phyloP scores from a whole-genome alignment of 2,888 invertebrate genomes.

The Synergus umbraculus region DNA sequence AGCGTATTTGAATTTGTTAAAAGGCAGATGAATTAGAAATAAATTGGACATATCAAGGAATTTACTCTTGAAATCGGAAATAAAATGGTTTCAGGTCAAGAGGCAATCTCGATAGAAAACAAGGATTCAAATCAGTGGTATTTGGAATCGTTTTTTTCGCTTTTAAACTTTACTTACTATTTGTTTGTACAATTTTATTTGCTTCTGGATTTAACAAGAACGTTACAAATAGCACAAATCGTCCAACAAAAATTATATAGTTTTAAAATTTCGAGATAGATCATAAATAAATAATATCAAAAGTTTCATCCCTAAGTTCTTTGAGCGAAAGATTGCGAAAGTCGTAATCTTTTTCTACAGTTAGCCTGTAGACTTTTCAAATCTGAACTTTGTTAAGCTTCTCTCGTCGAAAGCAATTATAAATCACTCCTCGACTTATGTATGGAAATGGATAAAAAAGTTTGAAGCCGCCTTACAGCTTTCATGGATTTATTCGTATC shows the following conservation, averaged over 20 bases:
- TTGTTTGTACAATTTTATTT: background rate
- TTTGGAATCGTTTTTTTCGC: background rate
- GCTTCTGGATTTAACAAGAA: constrained; percentile 9
- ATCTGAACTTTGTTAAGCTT: constrained; percentile 10
- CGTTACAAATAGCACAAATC: constrained; percentile 6
- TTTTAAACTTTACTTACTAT: background rate
- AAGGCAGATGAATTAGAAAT: background rate
- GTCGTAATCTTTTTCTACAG: constrained; percentile 24
- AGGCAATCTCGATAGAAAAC: constrained; percentile 14
- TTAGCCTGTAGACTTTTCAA: background rate
- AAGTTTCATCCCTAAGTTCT: constrained; percentile 9
- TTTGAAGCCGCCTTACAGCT: constrained; percentile 1
- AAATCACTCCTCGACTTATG: constrained; percentile 10
- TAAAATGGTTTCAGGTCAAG: background rate
- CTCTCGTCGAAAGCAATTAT: constrained; percentile 26
- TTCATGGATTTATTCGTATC: background rate
- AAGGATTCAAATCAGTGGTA: background rate
- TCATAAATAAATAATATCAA: constrained; percentile 31
- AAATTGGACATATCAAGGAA: background rate
- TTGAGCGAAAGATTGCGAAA: background rate
- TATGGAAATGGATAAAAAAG: background rate
- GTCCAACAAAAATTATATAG: too few species aligned
- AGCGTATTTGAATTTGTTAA: background rate
- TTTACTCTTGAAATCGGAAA: background rate
- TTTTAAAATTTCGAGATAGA: constrained; percentile 5